Evolutionary conservation across 2,113 vertebrate genomes (phyloP).

Genomic region (Rousettus leschenaultii): DNA sequence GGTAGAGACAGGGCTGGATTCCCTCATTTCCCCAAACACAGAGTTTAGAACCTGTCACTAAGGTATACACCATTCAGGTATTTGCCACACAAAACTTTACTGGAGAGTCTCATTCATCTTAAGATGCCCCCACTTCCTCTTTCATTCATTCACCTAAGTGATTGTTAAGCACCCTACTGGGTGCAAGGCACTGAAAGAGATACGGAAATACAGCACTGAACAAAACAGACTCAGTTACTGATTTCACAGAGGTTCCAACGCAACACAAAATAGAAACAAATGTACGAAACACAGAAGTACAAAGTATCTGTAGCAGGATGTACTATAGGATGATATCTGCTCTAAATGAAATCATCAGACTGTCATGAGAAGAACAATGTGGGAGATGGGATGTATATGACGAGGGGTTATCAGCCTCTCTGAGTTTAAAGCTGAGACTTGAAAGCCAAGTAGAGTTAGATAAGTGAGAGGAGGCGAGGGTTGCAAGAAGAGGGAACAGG

Average conservation of each 20-base stretch:
- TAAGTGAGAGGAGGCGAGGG: not conserved
- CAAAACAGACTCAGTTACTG: not conserved
- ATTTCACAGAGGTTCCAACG: not conserved
- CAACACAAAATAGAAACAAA: not conserved
- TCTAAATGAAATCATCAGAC: not conserved
- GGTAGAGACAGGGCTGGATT: not conserved
- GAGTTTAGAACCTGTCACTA: not conserved
- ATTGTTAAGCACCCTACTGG: not conserved
- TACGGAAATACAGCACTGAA: not conserved
- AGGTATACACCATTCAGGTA: not conserved
- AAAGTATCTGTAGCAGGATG: not conserved
- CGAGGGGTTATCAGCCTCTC: not conserved
- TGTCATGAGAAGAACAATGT: not conserved
- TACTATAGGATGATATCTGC: not conserved
- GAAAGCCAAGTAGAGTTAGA: not conserved
- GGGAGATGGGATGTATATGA: not conserved
- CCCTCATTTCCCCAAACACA: not conserved
- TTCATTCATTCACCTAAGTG: not conserved
- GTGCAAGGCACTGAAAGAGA: not conserved
- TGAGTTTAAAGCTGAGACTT: not conserved
- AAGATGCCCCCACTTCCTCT: not conserved
- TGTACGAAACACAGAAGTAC: not conserved
- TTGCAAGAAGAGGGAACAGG: not conserved
- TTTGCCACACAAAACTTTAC: not conserved
- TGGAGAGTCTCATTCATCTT: not conserved